Conservation (phyloP, 2,113 vertebrate genomes). For the Sturnus vulgaris region DNA sequence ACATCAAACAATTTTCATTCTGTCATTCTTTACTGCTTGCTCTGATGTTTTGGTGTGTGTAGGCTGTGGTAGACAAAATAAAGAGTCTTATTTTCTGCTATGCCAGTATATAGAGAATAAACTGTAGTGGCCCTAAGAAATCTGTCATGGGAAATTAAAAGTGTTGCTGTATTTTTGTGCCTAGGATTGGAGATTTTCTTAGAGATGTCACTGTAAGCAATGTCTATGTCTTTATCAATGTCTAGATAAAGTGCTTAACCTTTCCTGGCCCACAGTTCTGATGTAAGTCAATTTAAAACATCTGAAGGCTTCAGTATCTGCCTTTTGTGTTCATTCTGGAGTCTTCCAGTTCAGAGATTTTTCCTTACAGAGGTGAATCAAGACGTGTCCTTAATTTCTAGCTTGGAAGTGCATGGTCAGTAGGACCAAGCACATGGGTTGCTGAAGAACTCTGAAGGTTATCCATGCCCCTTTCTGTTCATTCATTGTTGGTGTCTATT, state of each 20-base stretch:
- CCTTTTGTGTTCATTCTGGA: background rate
- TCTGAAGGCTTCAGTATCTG: background rate
- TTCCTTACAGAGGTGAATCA: background rate
- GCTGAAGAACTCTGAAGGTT: background rate
- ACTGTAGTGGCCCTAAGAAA: background rate
- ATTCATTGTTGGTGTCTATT: background rate
- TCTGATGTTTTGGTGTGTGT: background rate
- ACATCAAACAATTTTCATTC: accelerated
- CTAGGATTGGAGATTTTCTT: background rate
- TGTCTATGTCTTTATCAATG: background rate
- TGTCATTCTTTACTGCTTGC: background rate
- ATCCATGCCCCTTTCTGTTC: background rate
- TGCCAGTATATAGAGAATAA: background rate
- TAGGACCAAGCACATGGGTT: background rate
- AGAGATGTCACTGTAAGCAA: background rate
- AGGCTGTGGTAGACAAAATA: background rate
- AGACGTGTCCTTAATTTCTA: background rate
- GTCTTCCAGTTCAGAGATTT: background rate
- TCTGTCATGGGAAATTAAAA: background rate
- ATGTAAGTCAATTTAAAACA: background rate
- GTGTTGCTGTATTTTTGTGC: background rate
- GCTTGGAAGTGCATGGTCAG: background rate
- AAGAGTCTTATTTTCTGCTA: background rate
- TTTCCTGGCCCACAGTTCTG: background rate
- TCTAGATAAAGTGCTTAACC: background rate